Percentiles rank a stretch among this genome's conserved stretches.
phyloP scores from a whole-genome alignment of 2,797 vertebrate genomes.

The Girardinus metallicus region DNA sequence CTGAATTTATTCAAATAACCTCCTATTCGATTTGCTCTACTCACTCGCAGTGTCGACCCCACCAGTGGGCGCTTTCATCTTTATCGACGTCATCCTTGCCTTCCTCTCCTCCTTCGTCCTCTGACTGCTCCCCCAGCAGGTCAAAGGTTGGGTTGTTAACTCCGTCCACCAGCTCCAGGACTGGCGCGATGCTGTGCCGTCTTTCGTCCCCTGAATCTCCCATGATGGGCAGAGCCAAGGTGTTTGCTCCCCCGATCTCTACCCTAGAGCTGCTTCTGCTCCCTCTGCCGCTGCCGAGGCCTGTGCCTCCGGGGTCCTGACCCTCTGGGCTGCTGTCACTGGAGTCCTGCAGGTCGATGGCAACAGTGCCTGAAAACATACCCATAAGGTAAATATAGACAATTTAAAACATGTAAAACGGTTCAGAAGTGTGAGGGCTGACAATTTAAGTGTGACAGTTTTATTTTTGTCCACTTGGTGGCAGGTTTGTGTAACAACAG shows the following conservation, averaged over 20 bases:
- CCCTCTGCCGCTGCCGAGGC: constrained; percentile 56
- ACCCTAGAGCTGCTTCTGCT: constrained; percentile 73
- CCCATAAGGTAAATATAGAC: neutral
- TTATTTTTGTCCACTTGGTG: constrained; percentile 59
- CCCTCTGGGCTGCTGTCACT: constrained; percentile 85
- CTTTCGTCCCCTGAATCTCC: constrained; percentile 76
- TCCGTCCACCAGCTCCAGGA: constrained; percentile 84
- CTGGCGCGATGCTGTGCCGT: constrained; percentile 85
- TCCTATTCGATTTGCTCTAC: constrained; percentile 24
- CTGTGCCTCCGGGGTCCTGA: constrained; percentile 59
- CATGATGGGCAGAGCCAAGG: constrained; percentile 77
- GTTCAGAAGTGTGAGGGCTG: neutral
- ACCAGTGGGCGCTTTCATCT: constrained; percentile 80
- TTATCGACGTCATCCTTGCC: constrained; percentile 78
- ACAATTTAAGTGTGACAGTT: constrained; percentile 9
- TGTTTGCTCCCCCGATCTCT: constrained; percentile 76
- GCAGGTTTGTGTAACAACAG: constrained; percentile 52
- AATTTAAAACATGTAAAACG: neutral
- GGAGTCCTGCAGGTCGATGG: constrained; percentile 87
- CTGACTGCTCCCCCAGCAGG: constrained; percentile 85
- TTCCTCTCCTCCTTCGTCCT: constrained; percentile 83
- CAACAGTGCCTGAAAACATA: constrained; percentile 81
- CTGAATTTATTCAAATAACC: constrained; percentile 5
- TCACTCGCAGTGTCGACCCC: constrained; percentile 83
- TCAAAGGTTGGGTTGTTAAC: constrained; percentile 82